Conservation (phyloP, 2,113 vertebrate genomes). For the Alaudala cheleensis region DNA sequence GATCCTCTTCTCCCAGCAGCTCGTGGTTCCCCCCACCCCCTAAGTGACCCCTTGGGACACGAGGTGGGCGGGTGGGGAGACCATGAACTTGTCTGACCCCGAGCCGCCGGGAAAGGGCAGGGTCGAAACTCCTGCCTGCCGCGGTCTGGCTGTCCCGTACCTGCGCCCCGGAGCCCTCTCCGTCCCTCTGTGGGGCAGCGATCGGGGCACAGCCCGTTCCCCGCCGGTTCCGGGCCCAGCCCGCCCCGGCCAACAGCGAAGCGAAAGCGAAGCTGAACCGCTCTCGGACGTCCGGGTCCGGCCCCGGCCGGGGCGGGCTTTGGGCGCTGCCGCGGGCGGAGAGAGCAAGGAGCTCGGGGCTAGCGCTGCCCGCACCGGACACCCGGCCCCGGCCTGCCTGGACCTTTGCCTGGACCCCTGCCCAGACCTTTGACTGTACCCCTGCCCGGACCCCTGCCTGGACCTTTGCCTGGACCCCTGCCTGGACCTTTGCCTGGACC, state of each 20-base stretch:
- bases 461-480: too few species aligned
- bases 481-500: too few species aligned
- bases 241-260: background rate
- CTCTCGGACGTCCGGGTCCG: conserved; percentile 4
- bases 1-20: background rate
- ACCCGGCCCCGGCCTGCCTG: background rate
- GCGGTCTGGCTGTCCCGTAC: background rate
- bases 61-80: background rate
- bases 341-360: background rate
- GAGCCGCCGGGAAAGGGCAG: background rate
- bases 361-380: background rate
- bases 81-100: too few species aligned
- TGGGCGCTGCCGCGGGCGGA: background rate
- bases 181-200: background rate
- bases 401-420: background rate
- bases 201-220: background rate
- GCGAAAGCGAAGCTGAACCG: background rate
- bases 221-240: background rate
- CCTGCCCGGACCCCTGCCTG: too few species aligned
- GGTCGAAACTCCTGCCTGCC: background rate
- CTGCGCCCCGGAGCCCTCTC: background rate
- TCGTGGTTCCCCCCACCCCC: background rate
- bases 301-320: background rate
- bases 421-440: too few species aligned
- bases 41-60: background rate